Evolutionary conservation across 2,888 invertebrate species (phyloP).

Genomic region (Epinotia nisella): DNA sequence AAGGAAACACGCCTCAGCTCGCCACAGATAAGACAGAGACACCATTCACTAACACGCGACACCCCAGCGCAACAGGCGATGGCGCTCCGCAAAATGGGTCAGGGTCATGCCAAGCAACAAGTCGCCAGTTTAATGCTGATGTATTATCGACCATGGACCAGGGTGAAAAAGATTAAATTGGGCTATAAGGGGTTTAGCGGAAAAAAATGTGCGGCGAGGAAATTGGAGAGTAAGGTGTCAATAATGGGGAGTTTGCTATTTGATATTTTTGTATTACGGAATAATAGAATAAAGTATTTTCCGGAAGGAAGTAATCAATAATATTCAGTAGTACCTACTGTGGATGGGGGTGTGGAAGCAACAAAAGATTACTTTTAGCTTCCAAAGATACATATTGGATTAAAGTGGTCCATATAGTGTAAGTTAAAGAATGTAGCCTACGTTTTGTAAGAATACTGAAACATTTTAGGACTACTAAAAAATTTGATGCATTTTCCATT

Average conservation of each 20-base stretch:
- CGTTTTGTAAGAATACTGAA: neutral
- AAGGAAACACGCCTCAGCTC: slow-evolving; percentile 13
- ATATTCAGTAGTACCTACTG: neutral
- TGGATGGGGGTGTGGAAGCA: neutral
- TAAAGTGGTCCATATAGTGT: too few species aligned
- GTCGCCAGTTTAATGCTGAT: slow-evolving; percentile 34
- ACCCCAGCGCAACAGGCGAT: slow-evolving; percentile 43
- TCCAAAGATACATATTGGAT: too few species aligned
- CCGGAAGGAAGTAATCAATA: neutral
- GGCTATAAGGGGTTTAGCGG: neutral
- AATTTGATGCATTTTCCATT: neutral
- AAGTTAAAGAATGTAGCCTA: neutral
- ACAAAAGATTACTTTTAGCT: neutral
- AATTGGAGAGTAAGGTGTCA: slow-evolving; percentile 5
- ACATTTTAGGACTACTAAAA: neutral
- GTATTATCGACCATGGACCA: slow-evolving; percentile 18
- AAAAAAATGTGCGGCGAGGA: neutral
- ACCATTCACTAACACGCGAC: slow-evolving; percentile 21
- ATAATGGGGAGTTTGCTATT: slow-evolving; percentile 6
- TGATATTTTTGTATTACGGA: neutral
- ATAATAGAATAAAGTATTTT: neutral
- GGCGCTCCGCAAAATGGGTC: slow-evolving; percentile 41
- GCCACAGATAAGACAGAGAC: slow-evolving; percentile 16
- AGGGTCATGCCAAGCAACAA: slow-evolving; percentile 48
- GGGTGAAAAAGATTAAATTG: slow-evolving; percentile 1